Evolutionary conservation across 2,113 vertebrate species (phyloP).

Genomic region (human (Homo sapiens)): DNA sequence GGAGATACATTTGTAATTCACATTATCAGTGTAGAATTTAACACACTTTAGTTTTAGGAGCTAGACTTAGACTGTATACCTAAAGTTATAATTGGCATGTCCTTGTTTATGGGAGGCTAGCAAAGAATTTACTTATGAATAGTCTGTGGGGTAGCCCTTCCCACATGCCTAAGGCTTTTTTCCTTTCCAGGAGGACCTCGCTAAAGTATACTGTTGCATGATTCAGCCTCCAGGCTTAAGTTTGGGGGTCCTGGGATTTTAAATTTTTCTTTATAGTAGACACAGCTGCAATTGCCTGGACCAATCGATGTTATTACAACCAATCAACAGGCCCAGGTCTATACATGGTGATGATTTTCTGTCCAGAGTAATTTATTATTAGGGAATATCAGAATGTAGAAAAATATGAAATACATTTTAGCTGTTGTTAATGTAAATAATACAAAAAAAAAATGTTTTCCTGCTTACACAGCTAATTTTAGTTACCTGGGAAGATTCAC

Average conservation of each 20-base stretch:
- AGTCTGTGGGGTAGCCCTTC: neutral
- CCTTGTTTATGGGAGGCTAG: neutral
- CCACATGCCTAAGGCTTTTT: neutral
- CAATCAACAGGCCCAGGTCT: neutral
- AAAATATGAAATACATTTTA: neutral
- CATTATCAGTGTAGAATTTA: neutral
- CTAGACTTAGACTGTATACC: neutral
- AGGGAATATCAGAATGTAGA: neutral
- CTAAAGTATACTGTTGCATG: fast-evolving
- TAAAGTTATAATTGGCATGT: neutral
- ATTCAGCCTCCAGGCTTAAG: neutral
- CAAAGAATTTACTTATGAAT: neutral
- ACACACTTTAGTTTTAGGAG: neutral
- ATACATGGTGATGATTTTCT: neutral
- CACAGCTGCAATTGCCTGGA: neutral
- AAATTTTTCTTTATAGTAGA: neutral
- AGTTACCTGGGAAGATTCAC: neutral
- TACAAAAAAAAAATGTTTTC: neutral
- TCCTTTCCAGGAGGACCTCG: neutral
- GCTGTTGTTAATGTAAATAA: constrained; percentile 33
- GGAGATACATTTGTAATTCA: neutral
- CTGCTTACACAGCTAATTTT: neutral
- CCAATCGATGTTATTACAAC: neutral
- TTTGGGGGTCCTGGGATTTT: neutral
- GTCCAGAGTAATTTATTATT: neutral